A percentile compares a stretch with the other conserved stretches of the same genome.
Conservation (phyloP, 2,888 invertebrate species). For the Xestia c-nigrum region DNA sequence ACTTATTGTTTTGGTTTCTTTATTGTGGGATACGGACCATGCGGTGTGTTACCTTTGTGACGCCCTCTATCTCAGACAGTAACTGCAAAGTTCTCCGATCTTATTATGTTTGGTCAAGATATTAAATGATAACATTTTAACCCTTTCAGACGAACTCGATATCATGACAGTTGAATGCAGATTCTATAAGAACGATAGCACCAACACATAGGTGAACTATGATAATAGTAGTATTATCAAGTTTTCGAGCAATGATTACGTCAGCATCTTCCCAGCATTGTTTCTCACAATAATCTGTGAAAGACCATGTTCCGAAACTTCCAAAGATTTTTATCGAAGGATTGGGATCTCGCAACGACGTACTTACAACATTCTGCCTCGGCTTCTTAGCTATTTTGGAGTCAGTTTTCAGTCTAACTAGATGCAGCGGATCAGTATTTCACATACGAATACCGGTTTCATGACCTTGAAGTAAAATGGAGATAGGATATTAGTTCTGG, state of each 20-base stretch:
- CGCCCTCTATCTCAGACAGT: background rate
- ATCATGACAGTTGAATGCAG: background rate
- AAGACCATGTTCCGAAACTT: slow-evolving; percentile 4
- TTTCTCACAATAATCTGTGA: background rate
- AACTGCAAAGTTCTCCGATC: background rate
- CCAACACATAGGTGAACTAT: too few species aligned
- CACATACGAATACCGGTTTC: background rate
- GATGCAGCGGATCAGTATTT: slow-evolving; percentile 10
- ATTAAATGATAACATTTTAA: background rate
- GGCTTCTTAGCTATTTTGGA: background rate
- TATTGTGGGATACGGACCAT: background rate
- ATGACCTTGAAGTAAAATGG: background rate
- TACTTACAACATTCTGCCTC: slow-evolving; percentile 16
- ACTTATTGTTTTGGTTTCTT: background rate
- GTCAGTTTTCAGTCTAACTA: background rate
- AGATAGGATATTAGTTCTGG: background rate
- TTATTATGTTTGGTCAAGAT: background rate
- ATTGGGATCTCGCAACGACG: slow-evolving; percentile 8
- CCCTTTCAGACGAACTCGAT: background rate
- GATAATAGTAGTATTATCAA: background rate
- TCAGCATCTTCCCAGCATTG: background rate
- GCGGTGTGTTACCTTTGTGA: background rate
- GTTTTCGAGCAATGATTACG: slow-evolving; percentile 5
- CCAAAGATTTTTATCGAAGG: slow-evolving; percentile 4
- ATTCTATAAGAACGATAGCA: background rate